Evolutionary conservation across 2,888 invertebrate species (phyloP).

Genomic region (Leptopilina syphax): DNA sequence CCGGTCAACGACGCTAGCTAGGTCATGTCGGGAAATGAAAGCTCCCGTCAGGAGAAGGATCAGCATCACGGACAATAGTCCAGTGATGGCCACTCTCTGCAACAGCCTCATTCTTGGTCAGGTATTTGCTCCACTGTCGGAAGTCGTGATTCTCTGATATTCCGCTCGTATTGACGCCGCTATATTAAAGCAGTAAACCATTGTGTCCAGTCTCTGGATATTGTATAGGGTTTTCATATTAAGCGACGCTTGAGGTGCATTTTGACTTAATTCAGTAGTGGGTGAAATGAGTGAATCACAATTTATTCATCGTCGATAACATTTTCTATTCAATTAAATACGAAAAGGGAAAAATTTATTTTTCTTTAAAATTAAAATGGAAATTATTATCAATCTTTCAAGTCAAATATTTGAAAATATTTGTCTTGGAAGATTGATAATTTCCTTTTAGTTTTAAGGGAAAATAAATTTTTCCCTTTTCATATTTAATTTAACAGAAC

Average conservation of each 20-base stretch:
- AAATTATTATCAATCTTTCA: too few relatives aligned
- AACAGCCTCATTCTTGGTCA: slow-evolving; percentile 71
- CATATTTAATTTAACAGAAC: too few relatives aligned
- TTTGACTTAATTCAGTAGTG: slow-evolving; percentile 30
- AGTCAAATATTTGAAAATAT: too few relatives aligned
- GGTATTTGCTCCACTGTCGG: slow-evolving; percentile 61
- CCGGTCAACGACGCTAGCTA: slow-evolving; percentile 69
- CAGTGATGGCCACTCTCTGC: slow-evolving; percentile 74
- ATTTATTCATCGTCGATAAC: too few relatives aligned
- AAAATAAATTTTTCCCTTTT: too few relatives aligned
- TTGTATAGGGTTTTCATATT: not conserved
- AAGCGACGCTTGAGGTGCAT: slow-evolving; percentile 18
- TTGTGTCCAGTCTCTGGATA: slow-evolving; percentile 35
- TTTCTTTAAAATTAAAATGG: too few relatives aligned
- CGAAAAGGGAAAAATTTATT: too few relatives aligned
- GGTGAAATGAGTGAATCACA: not conserved
- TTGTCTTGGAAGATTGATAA: too few relatives aligned
- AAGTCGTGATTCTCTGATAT: slow-evolving; percentile 48
- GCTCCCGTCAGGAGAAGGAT: slow-evolving; percentile 72
- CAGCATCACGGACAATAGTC: slow-evolving; percentile 72
- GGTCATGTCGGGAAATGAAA: slow-evolving; percentile 71
- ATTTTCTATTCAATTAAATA: too few relatives aligned
- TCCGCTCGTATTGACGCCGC: slow-evolving; percentile 66
- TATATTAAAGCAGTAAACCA: slow-evolving; percentile 43
- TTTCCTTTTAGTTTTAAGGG: too few relatives aligned